Conservation (phyloP, 2,888 invertebrate species). For the Creontiades dilutus region DNA sequence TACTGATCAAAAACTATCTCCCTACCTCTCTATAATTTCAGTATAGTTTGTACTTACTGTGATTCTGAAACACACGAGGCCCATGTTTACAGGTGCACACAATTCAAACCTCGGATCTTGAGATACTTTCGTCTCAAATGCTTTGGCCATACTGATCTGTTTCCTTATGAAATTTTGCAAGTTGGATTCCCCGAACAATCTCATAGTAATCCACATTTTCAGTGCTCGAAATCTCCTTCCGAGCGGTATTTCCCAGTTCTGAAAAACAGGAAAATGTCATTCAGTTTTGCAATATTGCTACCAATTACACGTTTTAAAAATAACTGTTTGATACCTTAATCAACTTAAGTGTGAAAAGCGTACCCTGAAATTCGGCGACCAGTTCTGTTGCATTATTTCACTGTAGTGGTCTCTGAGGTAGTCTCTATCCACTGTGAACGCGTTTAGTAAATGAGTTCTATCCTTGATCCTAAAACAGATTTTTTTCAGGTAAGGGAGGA, state of each 20-base stretch:
- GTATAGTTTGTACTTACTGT: constrained; percentile 80
- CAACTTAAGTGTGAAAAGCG: constrained; percentile 71
- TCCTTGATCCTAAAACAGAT: constrained; percentile 84
- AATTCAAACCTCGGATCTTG: constrained; percentile 89
- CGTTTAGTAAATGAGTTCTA: constrained; percentile 87
- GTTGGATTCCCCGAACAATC: constrained; percentile 89
- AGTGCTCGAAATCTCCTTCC: constrained; percentile 93
- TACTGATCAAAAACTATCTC: too few species aligned
- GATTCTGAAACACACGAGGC: constrained; percentile 93
- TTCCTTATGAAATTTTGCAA: constrained; percentile 88
- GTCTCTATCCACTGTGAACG: constrained; percentile 94
- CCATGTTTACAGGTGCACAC: constrained; percentile 85
- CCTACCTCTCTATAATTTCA: too few species aligned
- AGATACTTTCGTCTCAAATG: constrained; percentile 86
- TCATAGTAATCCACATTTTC: constrained; percentile 95
- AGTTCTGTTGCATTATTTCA: constrained; percentile 76
- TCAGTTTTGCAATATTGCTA: neutral
- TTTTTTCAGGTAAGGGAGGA: neutral
- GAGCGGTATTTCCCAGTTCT: constrained; percentile 93
- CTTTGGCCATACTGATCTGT: constrained; percentile 86
- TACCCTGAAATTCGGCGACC: constrained; percentile 83
- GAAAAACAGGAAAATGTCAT: constrained; percentile 77
- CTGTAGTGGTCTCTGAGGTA: constrained; percentile 84
- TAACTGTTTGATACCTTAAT: neutral
- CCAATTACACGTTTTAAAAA: neutral